Evolutionary conservation across 1,140 invertebrate species (phyloP).

Genomic region (Sycobia sp.): DNA sequence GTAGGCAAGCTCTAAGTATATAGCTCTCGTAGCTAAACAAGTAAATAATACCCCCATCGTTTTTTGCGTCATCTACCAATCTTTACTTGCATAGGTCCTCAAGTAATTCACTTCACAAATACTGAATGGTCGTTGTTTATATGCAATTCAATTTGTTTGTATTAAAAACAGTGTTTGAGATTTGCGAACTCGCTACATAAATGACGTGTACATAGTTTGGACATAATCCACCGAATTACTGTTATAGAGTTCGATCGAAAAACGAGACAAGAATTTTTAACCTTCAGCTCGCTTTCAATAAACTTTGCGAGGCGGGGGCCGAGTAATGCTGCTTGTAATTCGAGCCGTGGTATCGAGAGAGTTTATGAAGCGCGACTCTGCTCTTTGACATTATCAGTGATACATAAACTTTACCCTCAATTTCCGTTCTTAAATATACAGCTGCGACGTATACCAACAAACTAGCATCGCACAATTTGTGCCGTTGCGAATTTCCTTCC

Average conservation of each 20-base stretch:
- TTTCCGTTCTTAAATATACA: not conserved
- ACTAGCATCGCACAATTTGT: too few species aligned
- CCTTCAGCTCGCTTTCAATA: not conserved
- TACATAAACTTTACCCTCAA: not conserved
- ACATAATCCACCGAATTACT: slow-evolving; percentile 46
- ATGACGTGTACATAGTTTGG: not conserved
- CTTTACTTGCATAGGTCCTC: too few species aligned
- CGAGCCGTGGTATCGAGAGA: not conserved
- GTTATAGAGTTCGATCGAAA: slow-evolving; percentile 30
- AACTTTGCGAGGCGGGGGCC: not conserved
- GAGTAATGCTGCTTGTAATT: too few species aligned
- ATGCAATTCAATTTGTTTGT: too few species aligned
- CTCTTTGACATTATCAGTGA: not conserved
- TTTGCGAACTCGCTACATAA: not conserved
- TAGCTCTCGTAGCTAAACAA: too few species aligned
- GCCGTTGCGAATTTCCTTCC: not conserved
- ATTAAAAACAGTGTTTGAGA: too few species aligned
- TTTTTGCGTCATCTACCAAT: too few species aligned
- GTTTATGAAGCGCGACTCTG: not conserved
- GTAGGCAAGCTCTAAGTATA: too few species aligned
- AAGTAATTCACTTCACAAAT: too few species aligned
- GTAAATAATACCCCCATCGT: too few species aligned
- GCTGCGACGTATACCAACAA: too few species aligned
- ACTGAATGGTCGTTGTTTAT: too few species aligned
- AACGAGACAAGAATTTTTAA: not conserved